Percentiles rank a stretch among this genome's conserved stretches.
phyloP scores from a whole-genome alignment of 2,797 vertebrate species.

The Dendrocincla tyrannina region DNA sequence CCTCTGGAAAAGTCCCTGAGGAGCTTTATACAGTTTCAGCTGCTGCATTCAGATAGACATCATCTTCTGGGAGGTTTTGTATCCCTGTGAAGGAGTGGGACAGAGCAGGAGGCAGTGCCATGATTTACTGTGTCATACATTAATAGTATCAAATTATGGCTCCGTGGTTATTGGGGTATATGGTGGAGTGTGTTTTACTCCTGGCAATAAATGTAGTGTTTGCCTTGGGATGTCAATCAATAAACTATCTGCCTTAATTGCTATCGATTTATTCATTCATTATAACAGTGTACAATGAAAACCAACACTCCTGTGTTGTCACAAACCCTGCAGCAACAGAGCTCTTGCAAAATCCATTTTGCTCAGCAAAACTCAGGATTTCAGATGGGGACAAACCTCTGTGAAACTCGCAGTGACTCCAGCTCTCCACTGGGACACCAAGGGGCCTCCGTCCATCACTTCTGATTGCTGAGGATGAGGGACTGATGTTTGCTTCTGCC shows the following conservation, averaged over 20 bases:
- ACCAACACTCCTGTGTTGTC: not conserved
- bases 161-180: not conserved
- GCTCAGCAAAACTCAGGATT: not conserved
- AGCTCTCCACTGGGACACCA: not conserved
- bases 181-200: not conserved
- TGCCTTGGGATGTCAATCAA: slow-evolving; percentile 29
- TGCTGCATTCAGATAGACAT: not conserved
- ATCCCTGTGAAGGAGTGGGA: not conserved
- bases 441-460: not conserved
- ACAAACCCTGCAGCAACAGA: not conserved
- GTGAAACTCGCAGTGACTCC: not conserved
- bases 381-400: not conserved
- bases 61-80: not conserved
- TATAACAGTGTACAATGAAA: not conserved
- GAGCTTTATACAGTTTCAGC: not conserved
- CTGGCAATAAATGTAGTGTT: not conserved
- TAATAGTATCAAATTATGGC: not conserved
- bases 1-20: not conserved
- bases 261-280: not conserved
- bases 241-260: slow-evolving; percentile 22
- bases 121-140: not conserved
- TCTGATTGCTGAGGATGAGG: not conserved
- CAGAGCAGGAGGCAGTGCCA: not conserved
- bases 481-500: not conserved
- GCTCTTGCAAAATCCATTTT: not conserved